Evolutionary conservation across 2,888 invertebrate species (phyloP).

Genomic region (Cybosia mesomella): DNA sequence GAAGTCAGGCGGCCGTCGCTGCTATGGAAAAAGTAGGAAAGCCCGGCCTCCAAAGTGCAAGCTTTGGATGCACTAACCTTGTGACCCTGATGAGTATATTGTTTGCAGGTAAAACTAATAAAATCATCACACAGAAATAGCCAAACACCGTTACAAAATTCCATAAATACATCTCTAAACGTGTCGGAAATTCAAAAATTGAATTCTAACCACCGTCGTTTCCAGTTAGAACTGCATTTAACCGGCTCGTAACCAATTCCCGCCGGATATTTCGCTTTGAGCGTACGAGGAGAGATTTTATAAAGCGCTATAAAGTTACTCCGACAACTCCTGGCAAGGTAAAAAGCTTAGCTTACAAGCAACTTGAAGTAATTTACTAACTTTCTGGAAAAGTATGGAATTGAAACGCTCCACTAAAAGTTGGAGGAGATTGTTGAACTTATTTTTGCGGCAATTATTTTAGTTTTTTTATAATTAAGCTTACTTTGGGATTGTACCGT

Average conservation of each 20-base stretch:
- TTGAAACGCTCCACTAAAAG: conserved; percentile 37
- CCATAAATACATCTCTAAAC: conserved; percentile 14
- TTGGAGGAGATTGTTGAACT: conserved; percentile 22
- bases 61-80: too few relatives aligned
- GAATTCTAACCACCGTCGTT: conserved; percentile 18
- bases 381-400: conserved; percentile 38
- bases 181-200: conserved; percentile 26
- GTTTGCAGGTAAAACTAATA: too few relatives aligned
- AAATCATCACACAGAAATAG: too few relatives aligned
- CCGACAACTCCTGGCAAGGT: conserved; percentile 33
- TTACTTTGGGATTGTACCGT: too few relatives aligned
- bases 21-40: too few relatives aligned
- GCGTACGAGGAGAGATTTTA: conserved; percentile 31
- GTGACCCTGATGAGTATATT: too few relatives aligned
- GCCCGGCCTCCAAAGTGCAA: too few relatives aligned
- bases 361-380: conserved; percentile 43
- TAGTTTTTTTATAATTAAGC: too few relatives aligned
- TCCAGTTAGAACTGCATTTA: conserved; percentile 26
- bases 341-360: conserved; percentile 43
- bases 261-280: conserved; percentile 47
- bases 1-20: too few relatives aligned
- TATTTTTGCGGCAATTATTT: conserved; percentile 14
- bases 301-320: conserved; percentile 34
- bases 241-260: conserved; percentile 33
- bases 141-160: too few relatives aligned